Conservation (phyloP, 1,140 invertebrate species). For the Ips nitidus region DNA sequence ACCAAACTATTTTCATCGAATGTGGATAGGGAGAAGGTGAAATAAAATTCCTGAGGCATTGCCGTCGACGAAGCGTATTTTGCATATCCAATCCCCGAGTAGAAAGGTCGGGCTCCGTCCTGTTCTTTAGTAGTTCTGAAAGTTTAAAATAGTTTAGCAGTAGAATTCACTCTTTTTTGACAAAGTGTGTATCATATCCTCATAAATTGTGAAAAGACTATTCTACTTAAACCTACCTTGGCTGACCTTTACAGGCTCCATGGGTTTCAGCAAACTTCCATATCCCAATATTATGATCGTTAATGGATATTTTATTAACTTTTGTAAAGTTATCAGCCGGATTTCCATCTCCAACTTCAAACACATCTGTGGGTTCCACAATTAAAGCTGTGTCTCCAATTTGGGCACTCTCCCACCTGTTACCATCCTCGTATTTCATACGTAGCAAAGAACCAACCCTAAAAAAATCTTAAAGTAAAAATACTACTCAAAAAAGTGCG, state of each 20-base stretch:
- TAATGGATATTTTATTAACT: conserved; percentile 55
- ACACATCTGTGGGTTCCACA: conserved; percentile 29
- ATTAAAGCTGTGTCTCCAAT: conserved; percentile 30
- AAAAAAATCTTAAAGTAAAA: conserved; percentile 1
- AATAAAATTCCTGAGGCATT: conserved; percentile 66
- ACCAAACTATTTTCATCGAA: conserved; percentile 86
- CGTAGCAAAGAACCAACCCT: conserved; percentile 36
- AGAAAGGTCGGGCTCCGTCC: conserved; percentile 34
- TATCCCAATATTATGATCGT: conserved; percentile 77
- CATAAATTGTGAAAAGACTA: not conserved
- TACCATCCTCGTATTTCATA: conserved; percentile 32
- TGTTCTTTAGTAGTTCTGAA: conserved; percentile 5
- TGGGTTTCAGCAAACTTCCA: conserved; percentile 79
- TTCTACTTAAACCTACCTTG: conserved; percentile 59
- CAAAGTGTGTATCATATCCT: not conserved
- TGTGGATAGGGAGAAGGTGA: conserved; percentile 81
- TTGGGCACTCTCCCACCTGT: conserved; percentile 11
- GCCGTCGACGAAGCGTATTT: conserved; percentile 19
- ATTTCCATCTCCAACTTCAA: conserved; percentile 37
- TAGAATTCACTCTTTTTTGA: not conserved
- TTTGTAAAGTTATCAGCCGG: conserved; percentile 15
- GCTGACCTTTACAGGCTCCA: conserved; percentile 72
- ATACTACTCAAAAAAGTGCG: not conserved
- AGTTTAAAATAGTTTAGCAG: not conserved
- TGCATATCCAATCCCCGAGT: conserved; percentile 38